Percentiles rank a stretch among this genome's conserved stretches.
phyloP scores from a whole-genome alignment of 2,113 vertebrate species.

The Pantherophis guttatus region DNA sequence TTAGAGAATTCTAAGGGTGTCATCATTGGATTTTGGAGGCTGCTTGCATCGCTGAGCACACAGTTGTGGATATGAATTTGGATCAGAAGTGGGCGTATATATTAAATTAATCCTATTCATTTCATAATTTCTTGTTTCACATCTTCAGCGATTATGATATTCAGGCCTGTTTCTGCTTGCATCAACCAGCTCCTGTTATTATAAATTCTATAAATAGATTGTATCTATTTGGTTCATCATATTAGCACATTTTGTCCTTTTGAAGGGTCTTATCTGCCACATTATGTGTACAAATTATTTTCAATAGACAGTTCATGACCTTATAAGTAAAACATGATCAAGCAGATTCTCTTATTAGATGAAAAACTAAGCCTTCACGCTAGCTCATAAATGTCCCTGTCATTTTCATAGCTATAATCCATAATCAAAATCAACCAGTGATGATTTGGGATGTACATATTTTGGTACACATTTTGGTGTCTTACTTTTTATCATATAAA shows the following conservation, averaged over 20 bases:
- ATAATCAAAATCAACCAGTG: neutral
- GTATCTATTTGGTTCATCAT: neutral
- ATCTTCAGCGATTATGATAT: neutral
- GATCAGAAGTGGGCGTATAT: neutral
- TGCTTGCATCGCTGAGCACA: neutral
- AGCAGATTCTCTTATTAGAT: neutral
- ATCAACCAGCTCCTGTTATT: neutral
- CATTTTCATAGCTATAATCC: neutral
- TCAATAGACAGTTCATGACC: neutral
- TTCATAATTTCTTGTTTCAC: neutral
- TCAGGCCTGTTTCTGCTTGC: neutral
- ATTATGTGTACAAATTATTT: neutral
- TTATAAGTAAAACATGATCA: neutral
- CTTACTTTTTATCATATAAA: neutral
- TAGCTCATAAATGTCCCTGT: neutral
- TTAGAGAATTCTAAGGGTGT: neutral
- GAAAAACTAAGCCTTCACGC: neutral
- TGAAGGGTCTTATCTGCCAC: neutral
- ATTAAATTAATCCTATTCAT: neutral
- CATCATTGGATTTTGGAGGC: neutral
- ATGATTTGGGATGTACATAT: neutral
- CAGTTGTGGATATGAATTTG: neutral
- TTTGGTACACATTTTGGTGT: neutral
- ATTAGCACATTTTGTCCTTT: neutral
- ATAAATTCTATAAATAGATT: neutral